These are phyloP conservation scores for Drosophila subquinaria DNA, from an alignment of 2,888 invertebrate genomes.

Conservation along the genomic window DNA sequence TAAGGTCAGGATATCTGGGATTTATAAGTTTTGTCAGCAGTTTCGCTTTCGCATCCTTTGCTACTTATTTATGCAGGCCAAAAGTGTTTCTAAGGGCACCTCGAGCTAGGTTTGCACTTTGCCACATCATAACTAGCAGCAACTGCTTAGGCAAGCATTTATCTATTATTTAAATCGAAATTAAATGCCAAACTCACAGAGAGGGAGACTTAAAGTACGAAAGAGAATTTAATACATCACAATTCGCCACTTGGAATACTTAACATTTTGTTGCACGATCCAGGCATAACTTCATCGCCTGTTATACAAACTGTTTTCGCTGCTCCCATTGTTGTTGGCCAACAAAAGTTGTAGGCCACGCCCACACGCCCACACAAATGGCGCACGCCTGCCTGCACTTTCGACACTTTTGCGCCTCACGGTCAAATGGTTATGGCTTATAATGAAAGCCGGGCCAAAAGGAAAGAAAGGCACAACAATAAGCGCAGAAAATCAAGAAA, in stretches of 20 bases:
- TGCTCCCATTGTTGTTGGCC: constrained; percentile 48
- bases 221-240: constrained; percentile 44
- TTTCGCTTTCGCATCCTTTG: constrained; percentile 60
- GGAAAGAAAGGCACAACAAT: constrained; percentile 46
- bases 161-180: constrained; percentile 62
- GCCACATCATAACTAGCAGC: constrained; percentile 70
- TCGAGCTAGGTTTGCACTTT: constrained; percentile 58
- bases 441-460: constrained; percentile 66
- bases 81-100: constrained; percentile 36
- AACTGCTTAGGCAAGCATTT: constrained; percentile 50
- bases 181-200: constrained; percentile 31
- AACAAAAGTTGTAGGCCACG: constrained; percentile 60
- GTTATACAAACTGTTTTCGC: constrained; percentile 36
- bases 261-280: constrained; percentile 34
- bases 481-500: constrained; percentile 58
- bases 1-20: constrained; percentile 83
- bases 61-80: constrained; percentile 72
- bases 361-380: constrained; percentile 60
- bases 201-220: background rate
- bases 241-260: constrained; percentile 25
- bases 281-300: constrained; percentile 33
- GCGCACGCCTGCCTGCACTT: constrained; percentile 67
- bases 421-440: constrained; percentile 77
- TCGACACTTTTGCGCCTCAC: constrained; percentile 76
- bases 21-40: constrained; percentile 82